Evolutionary conservation across 2,113 vertebrate species (phyloP), one percentile per base, ranked within the genome.

Genomic region (Monopterus albus): DNA sequence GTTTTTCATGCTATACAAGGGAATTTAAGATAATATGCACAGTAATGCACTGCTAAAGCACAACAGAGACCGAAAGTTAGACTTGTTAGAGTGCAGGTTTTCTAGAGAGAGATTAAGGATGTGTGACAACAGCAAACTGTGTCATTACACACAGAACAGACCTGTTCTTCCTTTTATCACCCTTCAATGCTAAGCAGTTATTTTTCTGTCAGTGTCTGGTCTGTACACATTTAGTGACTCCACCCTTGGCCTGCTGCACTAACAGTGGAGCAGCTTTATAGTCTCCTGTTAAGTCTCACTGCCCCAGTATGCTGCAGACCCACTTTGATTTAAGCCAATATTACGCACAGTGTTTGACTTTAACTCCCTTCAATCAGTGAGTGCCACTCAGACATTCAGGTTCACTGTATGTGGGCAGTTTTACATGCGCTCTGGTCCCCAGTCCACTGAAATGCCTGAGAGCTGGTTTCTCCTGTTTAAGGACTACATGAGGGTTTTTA

Each of bases 321-420:
- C 21, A 7, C 52, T 29, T 20, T 39, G 31, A 52, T 42, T 52
- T 29, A 12, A 50, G 26, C 23, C 46, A 13, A n/a, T 45, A 6
- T 65, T 66, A 79, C 79, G 79, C 72, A 70, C 36, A 60, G 17
- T 35, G 33, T 55, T 28, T 70, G 21, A 31, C 31, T 38, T 60
- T 12, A 33, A 40, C 17, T 31, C 36, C 18, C 23, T 47, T 47
- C 6, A 8, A 7, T 70, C 29, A 17, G 28, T 40, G 46, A 2
- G 4, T 42, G 70, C 26, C 23, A 7, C 23, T 46, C 14, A 59
- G 20, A 14, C 12, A 0, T 53, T 26, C 20, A 9, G n/a, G 18
- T 18, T 26, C 33, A 39, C 29, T 38, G 47, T 3, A 12, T 47
- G 57, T 29, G 40, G 21, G 26, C 23, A 21, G 17, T 2, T 40